Base-by-base conservation (phyloP, 2,888 invertebrate genomes). In the Troides oblongomaculatus region DNA sequence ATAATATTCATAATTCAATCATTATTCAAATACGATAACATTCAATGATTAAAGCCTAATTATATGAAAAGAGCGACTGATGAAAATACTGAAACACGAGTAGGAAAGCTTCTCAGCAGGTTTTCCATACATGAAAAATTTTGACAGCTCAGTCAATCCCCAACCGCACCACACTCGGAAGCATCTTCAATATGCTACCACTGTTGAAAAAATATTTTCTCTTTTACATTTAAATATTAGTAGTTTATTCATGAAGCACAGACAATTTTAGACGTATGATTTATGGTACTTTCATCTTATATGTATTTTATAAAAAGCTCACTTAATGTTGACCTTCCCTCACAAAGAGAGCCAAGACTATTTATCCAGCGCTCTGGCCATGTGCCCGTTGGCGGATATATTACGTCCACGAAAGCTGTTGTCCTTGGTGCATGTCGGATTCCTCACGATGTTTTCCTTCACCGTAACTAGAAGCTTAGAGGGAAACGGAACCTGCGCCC, bases 191-290 rank as follows among this genome's bases (percentile, higher is more conserved):
- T 80, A 81, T 79, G 81, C 82, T 82, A 81, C 75, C 80, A 30
- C 80, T 85, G 79, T 78, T 79, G 85, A 84, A 88, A 88, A 89
- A 86, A 89, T 88, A 88, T 84, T 76, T 74, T 77, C 72, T 83
- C 72, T 83, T 78, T 82, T 50, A 50, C 50, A 50, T 50, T 50
- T 14, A 50, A 14, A 50, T 50, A 5, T 50, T 50, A 17, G 50
- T 18, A 50, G 2, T 12, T 50, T 14, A 50, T 50, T 50, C 14
- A 50, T 14, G 5, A 17, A 50, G 50, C 50, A 50, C 14, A 50
- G 50, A 17, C 18, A 17, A 50, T 50, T 18, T 50, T 50, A 2
- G 50, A 17, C 50, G 17, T 50, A 50, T 50, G 50, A 50, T 18
- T 14, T 50, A 18, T 50, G 50, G 50, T 39, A 39, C 39, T 39